Evolutionary conservation across 1,140 invertebrate species (phyloP), one percentile per base, ranked within the genome.

Genomic region (Chionoecetes opilio): DNA sequence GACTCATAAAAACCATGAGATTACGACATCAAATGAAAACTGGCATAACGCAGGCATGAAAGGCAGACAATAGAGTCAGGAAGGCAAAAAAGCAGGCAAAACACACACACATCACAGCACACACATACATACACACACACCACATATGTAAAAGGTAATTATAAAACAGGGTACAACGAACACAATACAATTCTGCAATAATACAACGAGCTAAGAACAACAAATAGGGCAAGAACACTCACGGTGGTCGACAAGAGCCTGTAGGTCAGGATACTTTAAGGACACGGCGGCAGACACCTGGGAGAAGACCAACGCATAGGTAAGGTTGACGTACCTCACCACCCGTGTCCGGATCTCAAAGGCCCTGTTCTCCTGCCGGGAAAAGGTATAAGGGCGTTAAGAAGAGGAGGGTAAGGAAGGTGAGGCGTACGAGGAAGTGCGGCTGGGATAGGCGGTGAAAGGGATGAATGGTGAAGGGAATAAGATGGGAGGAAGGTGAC

Each of bases 261-360:
- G 82, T 3, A 46, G 11, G 31, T 93, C 38, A 0, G 92, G 92
- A 41, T 87, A 93, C 29, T 21, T 46, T 1, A 3, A 34, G n/a
- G 32, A 38, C 14, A 93, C 92, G 29, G 92, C n/a, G n/a, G 37
- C 82, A 5, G 92, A 93, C 0, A 93, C n/a, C 9, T 93, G 92
- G 0, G 92, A 37, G 84, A 93, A 93, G n/a, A 93, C 34, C 46
- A 93, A 35, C 34, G 9, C n/a, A 37, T 85, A 93, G n/a, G 92
- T 93, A 9, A 93, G 92, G 92, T 87, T 93, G 84, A 93, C 53
- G 92, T 86, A 93, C 9, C 92, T 82, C 14, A 93, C 84, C 1
- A 93, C 34, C 29, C 92, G 75, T 0, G 34, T 86, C 14, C 84
- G 82, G 37, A 93, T 87, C 92, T 93, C 92, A 46, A 93, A 93